phyloP scores from a whole-genome alignment of 2,113 vertebrate species.

The Theristicus caerulescens region DNA sequence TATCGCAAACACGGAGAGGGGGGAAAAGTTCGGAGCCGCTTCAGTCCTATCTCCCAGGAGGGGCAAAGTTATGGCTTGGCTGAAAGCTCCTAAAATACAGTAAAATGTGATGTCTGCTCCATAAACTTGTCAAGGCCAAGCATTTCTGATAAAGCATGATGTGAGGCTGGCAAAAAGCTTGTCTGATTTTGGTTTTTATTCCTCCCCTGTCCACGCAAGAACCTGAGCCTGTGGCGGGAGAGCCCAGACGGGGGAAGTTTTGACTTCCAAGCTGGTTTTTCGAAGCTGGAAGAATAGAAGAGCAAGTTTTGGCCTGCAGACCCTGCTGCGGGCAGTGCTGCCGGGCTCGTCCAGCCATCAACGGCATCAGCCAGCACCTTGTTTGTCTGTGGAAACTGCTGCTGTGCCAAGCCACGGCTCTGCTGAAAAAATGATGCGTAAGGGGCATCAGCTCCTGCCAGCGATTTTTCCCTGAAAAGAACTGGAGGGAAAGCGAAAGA shows the following conservation, averaged over 20 bases:
- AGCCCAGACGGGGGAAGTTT: too few relatives aligned
- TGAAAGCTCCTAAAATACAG: neutral
- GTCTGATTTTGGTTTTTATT: neutral
- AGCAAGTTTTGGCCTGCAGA: neutral
- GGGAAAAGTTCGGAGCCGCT: neutral
- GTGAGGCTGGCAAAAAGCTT: neutral
- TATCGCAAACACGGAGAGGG: neutral
- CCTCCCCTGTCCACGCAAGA: neutral
- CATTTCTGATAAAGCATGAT: neutral
- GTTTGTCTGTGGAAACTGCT: neutral
- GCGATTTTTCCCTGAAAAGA: neutral
- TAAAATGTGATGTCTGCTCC: neutral
- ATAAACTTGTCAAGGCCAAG: neutral
- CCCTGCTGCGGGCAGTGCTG: neutral
- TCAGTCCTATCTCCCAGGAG: neutral
- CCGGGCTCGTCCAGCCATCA: rapidly evolving
- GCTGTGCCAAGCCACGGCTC: neutral
- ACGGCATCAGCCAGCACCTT: neutral
- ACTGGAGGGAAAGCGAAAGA: neutral
- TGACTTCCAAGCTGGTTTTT: too few relatives aligned
- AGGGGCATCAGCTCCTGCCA: neutral
- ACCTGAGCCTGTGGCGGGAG: neutral
- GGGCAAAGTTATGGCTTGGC: neutral
- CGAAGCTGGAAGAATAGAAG: too few relatives aligned
- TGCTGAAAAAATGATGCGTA: neutral